Base-by-base conservation (phyloP, 2,797 vertebrate species). In the Sebastiscus albofasciatus region DNA sequence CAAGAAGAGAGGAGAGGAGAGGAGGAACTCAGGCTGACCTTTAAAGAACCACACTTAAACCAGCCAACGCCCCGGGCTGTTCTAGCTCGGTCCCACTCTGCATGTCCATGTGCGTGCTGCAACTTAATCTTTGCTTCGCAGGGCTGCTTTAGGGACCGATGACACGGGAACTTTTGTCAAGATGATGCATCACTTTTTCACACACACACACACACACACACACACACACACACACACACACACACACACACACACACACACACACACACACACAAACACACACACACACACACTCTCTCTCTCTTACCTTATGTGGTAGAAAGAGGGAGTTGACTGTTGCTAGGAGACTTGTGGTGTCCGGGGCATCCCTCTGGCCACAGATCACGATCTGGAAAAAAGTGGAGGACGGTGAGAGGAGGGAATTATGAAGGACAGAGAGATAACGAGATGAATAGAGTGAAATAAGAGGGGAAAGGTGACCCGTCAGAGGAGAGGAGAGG, bases 231-330 rank as follows among this genome's bases (percentile, higher is more conserved):
- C n/a, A 18, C 26, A 29, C 26, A 29, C 26, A 29, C n/a, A n/a
- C n/a, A n/a, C n/a, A n/a, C n/a, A n/a, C n/a, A n/a, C n/a, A n/a
- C n/a, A n/a, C n/a, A n/a, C n/a, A n/a, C n/a, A n/a, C n/a, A n/a
- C 26, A 59, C 14, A 59, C 26, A 22, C 31, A 34, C 34, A 34
- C 31, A 34, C n/a, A n/a, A n/a, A n/a, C n/a, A n/a, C n/a, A n/a
- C n/a, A n/a, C n/a, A n/a, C n/a, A n/a, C n/a, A n/a, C n/a, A n/a
- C n/a, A n/a, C n/a, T n/a, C n/a, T n/a, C n/a, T n/a, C n/a, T n/a
- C n/a, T n/a, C 33, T 92, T 94, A 98, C 98, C 97, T 98, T 98
- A 85, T 97, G 96, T 8, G 97, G 98, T 54, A 96, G 81, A 83
- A 97, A 98, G 67, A 97, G 68, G 0, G 97, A 96, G 88, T 85